Evolutionary conservation across 2,113 vertebrate species (phyloP).

Genomic region (Ochotona princeps): DNA sequence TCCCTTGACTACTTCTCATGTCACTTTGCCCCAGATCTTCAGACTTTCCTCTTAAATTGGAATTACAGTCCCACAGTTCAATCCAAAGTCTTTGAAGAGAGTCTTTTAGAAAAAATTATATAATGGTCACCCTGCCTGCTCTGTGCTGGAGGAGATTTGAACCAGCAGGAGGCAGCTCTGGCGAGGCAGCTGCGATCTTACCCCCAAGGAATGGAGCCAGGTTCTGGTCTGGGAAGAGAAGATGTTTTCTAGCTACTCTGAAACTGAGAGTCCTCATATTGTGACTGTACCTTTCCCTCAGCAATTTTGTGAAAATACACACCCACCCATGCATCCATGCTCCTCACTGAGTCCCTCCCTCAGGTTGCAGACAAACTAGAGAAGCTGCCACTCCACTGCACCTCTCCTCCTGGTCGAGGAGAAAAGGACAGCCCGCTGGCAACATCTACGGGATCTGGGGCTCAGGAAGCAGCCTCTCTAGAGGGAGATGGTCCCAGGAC

Average conservation of each 20-base stretch:
- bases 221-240: neutral
- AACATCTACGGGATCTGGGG: neutral
- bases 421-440: neutral
- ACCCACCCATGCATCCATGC: too few species aligned
- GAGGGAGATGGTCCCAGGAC: neutral
- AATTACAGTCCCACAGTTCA: neutral
- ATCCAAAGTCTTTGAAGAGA: neutral
- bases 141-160: neutral
- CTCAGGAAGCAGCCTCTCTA: neutral
- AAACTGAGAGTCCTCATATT: too few species aligned
- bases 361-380: neutral
- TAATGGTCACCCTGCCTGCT: neutral
- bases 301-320: neutral
- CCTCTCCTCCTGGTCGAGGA: too few species aligned
- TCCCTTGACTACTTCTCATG: neutral
- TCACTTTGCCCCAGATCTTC: neutral
- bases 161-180: neutral
- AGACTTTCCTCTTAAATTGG: neutral
- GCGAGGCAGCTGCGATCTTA: neutral
- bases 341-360: neutral
- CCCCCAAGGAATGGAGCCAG: fast-evolving
- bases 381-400: too few species aligned
- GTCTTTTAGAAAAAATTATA: neutral
- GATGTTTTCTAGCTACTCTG: neutral
- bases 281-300: neutral